A percentile compares a stretch with the other conserved stretches of the same genome.
phyloP scores from a whole-genome alignment of 2,797 vertebrate genomes.

The Peromyscus attwateri region DNA sequence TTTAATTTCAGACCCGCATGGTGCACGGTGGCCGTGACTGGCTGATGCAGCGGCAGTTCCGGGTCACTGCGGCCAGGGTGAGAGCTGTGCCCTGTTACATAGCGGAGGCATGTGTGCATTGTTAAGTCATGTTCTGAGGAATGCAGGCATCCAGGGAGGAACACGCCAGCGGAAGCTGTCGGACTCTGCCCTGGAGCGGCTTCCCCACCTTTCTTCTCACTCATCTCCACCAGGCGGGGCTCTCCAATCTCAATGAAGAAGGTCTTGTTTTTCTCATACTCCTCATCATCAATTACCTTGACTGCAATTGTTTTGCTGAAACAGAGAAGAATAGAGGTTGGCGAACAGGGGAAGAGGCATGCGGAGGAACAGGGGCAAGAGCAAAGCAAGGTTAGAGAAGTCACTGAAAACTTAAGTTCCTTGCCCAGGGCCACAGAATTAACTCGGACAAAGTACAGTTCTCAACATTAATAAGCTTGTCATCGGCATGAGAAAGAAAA shows the following conservation, averaged over 20 bases:
- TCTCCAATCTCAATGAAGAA: conserved; percentile 97
- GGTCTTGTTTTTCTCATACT: conserved; percentile 99
- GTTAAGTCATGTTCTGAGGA: conserved; percentile 83
- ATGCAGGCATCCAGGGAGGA: conserved; percentile 88
- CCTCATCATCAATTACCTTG: conserved; percentile 98
- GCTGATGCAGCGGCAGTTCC: background rate
- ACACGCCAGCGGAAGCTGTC: conserved; percentile 87
- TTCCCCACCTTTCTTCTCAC: conserved; percentile 98
- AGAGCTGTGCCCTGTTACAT: conserved; percentile 87
- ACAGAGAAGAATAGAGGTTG: conserved; percentile 92
- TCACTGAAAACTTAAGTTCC: background rate
- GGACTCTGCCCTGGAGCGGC: conserved; percentile 87
- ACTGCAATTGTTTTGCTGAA: conserved; percentile 97
- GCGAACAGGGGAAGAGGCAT: conserved; percentile 85
- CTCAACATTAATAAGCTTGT: background rate
- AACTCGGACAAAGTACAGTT: background rate
- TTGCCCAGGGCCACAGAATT: background rate
- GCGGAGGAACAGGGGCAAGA: conserved; percentile 72
- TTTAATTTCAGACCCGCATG: background rate
- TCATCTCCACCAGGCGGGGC: conserved; percentile 98
- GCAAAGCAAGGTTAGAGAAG: conserved; percentile 67
- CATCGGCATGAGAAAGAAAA: conserved; percentile 36
- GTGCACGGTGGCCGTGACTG: background rate
- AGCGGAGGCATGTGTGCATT: conserved; percentile 85
- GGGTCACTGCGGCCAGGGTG: background rate